Base-by-base conservation (phyloP, 2,113 vertebrate species). In the Chamaetylas fuelleborni region DNA sequence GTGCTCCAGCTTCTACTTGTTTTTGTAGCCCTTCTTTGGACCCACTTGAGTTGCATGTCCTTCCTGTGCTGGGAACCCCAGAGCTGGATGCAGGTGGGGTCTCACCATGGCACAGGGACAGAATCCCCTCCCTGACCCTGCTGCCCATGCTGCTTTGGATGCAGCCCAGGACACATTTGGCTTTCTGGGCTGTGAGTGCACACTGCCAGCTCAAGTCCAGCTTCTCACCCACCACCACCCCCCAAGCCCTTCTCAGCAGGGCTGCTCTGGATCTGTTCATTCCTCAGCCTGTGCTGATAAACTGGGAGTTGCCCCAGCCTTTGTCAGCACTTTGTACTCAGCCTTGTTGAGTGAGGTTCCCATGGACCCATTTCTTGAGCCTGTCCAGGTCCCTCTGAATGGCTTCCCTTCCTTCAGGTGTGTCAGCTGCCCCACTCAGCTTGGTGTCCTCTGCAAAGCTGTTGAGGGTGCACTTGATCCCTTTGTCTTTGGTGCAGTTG, bases 101-200 rank as follows among this genome's bases (percentile, higher is more conserved):
- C 43, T 73, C 67, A 24, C 58, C 26, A 14, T 15, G 45, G 26
- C 26, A 51, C 17, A 66, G 15, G 58, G 60, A 15, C 23, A 58
- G 67, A 65, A 58, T 81, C 26, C 10, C 26, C 22, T 72, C 26
- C 43, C 23, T 36, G 1, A 11, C 14, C 25, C 10, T 42, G 17
- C 50, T 80, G 36, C 26, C 36, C 22, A 15, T 0, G 0, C 19
- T 57, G 28, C 26, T 51, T 38, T 66, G 45, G 33, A 14, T 66
- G 28, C 33, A 73, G 60, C 43, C 36, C 51, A n/a, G 51, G 51
- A n/a, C 5, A 29, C 0, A 0, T 36, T 81, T 58, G 36, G 28
- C n/a, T 66, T 51, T 66, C 36, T 73, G 67, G 36, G 5, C 33
- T 58, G 1, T 8, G 23, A 24, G 36, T 23, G 7, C 33, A 14